These are phyloP conservation scores for Heterochromis multidens DNA, from an alignment of 2,113 vertebrate species.

Conservation along the genomic window DNA sequence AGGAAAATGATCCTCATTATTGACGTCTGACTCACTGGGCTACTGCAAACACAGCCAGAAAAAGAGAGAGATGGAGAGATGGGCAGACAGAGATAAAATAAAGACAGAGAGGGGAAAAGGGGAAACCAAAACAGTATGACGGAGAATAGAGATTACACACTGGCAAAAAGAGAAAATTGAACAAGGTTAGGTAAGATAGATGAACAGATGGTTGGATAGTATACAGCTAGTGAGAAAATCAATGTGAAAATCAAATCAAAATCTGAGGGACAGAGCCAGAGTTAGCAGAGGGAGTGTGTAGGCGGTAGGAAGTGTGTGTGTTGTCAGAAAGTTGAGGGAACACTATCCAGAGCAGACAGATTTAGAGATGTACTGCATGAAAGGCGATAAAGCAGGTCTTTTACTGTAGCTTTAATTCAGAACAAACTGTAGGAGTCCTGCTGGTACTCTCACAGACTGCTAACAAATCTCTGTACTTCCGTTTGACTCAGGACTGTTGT, in stretches of 20 bases:
- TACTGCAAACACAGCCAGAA: background rate
- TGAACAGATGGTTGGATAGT: background rate
- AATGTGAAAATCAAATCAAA: background rate
- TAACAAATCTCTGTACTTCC: constrained; percentile 11
- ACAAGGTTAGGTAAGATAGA: background rate
- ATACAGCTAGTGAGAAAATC: background rate
- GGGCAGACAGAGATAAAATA: background rate
- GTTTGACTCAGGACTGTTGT: background rate
- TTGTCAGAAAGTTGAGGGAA: constrained; percentile 55
- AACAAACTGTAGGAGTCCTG: constrained; percentile 11
- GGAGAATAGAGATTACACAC: background rate
- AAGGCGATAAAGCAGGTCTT: background rate
- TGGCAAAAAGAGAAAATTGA: background rate
- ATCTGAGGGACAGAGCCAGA: constrained; percentile 27
- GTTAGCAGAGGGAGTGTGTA: constrained; percentile 51
- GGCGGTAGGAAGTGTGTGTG: constrained; percentile 35
- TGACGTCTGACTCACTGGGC: constrained; percentile 31
- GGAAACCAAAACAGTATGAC: background rate
- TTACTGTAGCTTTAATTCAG: constrained; percentile 14
- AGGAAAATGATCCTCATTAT: constrained; percentile 53
- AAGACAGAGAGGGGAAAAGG: background rate
- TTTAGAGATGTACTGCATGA: constrained; percentile 13
- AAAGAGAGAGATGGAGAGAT: background rate
- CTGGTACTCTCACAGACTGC: background rate
- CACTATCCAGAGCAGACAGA: constrained; percentile 47